A percentile compares a stretch with the other conserved stretches of the same genome.
These are phyloP conservation scores for Eilema caniola DNA, from an alignment of 2,888 invertebrate genomes.

Conservation along the genomic window DNA sequence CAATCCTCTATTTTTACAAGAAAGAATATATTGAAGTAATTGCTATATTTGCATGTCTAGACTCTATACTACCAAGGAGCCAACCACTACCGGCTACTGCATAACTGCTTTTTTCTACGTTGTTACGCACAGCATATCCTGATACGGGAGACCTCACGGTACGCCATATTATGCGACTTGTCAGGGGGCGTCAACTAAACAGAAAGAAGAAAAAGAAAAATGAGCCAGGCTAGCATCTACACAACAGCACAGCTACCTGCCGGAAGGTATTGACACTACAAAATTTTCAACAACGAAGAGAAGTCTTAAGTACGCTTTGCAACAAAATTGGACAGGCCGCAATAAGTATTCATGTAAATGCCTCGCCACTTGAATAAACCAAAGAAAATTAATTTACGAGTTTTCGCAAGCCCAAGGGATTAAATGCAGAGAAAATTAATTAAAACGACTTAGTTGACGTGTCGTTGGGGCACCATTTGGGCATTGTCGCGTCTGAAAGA, in stretches of 20 bases:
- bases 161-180: no score
- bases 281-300: background rate
- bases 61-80: background rate
- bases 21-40: no score
- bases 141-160: no score
- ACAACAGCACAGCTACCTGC: background rate
- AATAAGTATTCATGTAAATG: conserved; percentile 3
- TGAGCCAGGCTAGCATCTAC: no score
- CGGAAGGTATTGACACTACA: background rate
- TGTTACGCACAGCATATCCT: no score
- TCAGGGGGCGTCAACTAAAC: no score
- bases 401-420: conserved; percentile 35
- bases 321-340: background rate
- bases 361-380: conserved; percentile 26
- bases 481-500: background rate
- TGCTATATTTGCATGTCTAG: no score
- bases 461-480: conserved; percentile 28
- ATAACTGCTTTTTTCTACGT: no score
- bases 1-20: no score
- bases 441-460: conserved; percentile 50
- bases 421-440: conserved; percentile 56
- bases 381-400: conserved; percentile 41
- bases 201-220: no score
- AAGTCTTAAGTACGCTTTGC: background rate
- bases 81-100: background rate